A percentile compares a stretch with the other conserved stretches of the same genome.
phyloP scores from a whole-genome alignment of 2,113 vertebrate genomes.

The Narcine bancroftii region DNA sequence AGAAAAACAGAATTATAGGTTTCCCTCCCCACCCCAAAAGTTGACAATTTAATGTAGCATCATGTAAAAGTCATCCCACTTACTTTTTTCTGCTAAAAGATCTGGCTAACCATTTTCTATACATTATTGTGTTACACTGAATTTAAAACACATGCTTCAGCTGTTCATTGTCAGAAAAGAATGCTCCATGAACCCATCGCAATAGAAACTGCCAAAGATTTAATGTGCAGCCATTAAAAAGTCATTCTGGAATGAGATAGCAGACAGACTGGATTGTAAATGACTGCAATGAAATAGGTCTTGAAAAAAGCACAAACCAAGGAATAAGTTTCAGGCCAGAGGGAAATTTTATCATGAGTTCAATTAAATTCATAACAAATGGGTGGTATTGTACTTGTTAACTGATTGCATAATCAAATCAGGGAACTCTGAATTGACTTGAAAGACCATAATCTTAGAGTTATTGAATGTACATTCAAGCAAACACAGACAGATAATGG shows the following conservation, averaged over 20 bases:
- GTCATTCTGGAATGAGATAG: slow-evolving; percentile 14
- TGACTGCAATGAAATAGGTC: neutral
- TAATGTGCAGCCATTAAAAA: neutral
- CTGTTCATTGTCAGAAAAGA: neutral
- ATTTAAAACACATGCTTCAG: slow-evolving; percentile 17
- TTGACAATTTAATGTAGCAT: neutral
- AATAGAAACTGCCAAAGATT: slow-evolving; percentile 16
- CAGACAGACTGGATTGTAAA: neutral
- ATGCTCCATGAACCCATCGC: neutral
- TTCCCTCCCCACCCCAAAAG: neutral
- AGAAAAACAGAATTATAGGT: neutral
- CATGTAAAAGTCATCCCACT: neutral
- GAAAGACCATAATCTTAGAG: neutral
- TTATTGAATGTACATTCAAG: slow-evolving; percentile 1
- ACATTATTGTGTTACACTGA: neutral
- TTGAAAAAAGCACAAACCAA: neutral
- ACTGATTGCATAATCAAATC: neutral
- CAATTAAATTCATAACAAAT: neutral
- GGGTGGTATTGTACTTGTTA: neutral
- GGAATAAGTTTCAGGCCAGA: neutral
- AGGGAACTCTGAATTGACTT: neutral
- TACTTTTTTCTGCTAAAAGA: neutral
- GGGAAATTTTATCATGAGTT: neutral
- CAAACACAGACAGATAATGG: neutral
- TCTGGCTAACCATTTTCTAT: neutral